These are phyloP conservation scores for Tapera naevia DNA, from an alignment of 2,797 vertebrate genomes.

Conservation along the genomic window DNA sequence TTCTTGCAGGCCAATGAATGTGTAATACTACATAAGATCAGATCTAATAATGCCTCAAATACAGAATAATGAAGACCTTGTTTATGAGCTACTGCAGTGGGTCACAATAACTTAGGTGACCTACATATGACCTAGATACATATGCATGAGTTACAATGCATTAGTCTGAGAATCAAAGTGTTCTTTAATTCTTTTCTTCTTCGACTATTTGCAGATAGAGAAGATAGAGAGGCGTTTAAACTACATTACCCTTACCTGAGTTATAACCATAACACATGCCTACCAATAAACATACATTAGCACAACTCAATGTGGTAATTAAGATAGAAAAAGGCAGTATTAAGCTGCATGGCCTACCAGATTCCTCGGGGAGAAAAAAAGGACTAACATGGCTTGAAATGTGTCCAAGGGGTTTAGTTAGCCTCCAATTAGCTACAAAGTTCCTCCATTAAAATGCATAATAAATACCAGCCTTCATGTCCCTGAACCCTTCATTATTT, in stretches of 20 bases:
- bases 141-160: background rate
- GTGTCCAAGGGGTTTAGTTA: conserved; percentile 82
- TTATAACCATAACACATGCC: conserved; percentile 64
- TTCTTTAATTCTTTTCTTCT: background rate
- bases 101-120: background rate
- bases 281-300: conserved; percentile 76
- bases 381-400: conserved; percentile 73
- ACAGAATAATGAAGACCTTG: background rate
- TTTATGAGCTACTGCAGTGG: background rate
- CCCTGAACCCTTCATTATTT: conserved; percentile 85
- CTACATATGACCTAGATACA: background rate
- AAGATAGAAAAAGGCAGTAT: conserved; percentile 80
- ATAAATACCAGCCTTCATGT: conserved; percentile 73
- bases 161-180: background rate
- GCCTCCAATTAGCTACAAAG: conserved; percentile 85
- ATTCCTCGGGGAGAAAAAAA: conserved; percentile 71
- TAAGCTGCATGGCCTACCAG: conserved; percentile 69
- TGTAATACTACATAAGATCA: background rate
- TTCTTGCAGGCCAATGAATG: background rate
- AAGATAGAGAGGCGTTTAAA: conserved; percentile 28
- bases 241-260: conserved; percentile 40
- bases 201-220: conserved; percentile 13
- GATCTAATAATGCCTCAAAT: background rate
- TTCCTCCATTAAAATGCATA: conserved; percentile 84
- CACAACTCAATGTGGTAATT: conserved; percentile 83